Base-by-base conservation (phyloP, 2,113 vertebrate genomes). In the Brachypodius melanocephalos region DNA sequence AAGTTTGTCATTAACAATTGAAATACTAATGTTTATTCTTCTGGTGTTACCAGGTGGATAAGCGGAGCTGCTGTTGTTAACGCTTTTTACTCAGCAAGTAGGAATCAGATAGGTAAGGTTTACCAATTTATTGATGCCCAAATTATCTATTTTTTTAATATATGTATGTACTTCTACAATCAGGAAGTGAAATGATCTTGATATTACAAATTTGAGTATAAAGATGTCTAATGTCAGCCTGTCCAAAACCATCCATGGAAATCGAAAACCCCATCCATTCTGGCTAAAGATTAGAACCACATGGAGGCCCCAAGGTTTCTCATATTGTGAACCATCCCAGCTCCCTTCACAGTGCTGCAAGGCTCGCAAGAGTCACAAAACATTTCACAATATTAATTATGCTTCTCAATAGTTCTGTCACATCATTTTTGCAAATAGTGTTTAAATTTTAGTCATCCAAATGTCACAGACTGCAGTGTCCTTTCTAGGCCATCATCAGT, bases 51-150 rank as follows among this genome's bases (percentile, higher is more conserved):
- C 88, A 99, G 99, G 98, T 99, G 99, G 99, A 98, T 99, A 94
- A 99, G 98, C 2, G 99, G 99, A 97, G 98, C 99, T 74, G 99
- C 99, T 84, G 98, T 99, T 72, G 99, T 99, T 95, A 99, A 99
- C 76, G 99, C 99, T 22, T 99, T 99, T 96, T 99, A 99, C 94
- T 99, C 99, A 86, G 97, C 98, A 45, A 98, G 98, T 78, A 98
- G 98, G 97, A 99, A 99, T 97, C 99, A 99, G 96, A 99, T 99
- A 98, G 99, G 99, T 99, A 99, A 98, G 97, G 9, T 80, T 76
- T 85, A 34, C 40, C 15, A 51, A 26, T 38, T 76, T 61, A 40
- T 5, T 80, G 42, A 49, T 25, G 19, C 12, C n/a, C 16, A 40
- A 46, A 34, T 57, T 28, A 40, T 14, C 34, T 38, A 12, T 21